A percentile compares a stretch with the other conserved stretches of the same genome.
Conservation (phyloP, 2,888 invertebrate genomes). For the Heliothis peltigera region DNA sequence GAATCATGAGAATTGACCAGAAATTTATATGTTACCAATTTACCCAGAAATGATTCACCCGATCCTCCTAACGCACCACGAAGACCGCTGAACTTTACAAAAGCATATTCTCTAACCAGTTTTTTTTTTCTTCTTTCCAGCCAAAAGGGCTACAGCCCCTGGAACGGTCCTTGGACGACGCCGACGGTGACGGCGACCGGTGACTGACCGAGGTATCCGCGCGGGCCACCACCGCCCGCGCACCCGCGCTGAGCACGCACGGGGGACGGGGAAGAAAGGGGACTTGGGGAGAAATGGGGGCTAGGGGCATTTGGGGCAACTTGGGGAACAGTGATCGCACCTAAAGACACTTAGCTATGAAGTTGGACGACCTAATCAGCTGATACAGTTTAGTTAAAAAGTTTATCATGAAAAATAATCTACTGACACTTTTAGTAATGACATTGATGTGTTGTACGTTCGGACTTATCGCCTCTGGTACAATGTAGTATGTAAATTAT, state of each 20-base stretch:
- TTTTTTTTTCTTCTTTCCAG: conserved; percentile 80
- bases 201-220: conserved; percentile 91
- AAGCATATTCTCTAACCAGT: conserved; percentile 36
- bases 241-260: conserved; percentile 77
- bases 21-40: too few relatives aligned
- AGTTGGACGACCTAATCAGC: conserved; percentile 42
- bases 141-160: conserved; percentile 91
- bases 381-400: conserved; percentile 35
- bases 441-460: conserved; percentile 28
- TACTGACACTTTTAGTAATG: conserved; percentile 28
- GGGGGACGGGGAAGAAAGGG: conserved; percentile 45
- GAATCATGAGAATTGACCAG: too few relatives aligned
- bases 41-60: too few relatives aligned
- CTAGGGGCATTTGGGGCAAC: not conserved
- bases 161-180: conserved; percentile 90
- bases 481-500: conserved; percentile 30
- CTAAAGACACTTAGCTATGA: conserved; percentile 48
- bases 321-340: conserved; percentile 35
- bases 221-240: conserved; percentile 86
- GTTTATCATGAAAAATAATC: conserved; percentile 3
- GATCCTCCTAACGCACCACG: too few relatives aligned
- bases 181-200: conserved; percentile 91
- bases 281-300: conserved; percentile 10
- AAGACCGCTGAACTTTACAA: not conserved
- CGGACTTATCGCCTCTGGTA: conserved; percentile 14